A percentile compares a stretch with the other conserved stretches of the same genome.
phyloP scores from a whole-genome alignment of 2,888 invertebrate genomes.

The Synergus japonicus region DNA sequence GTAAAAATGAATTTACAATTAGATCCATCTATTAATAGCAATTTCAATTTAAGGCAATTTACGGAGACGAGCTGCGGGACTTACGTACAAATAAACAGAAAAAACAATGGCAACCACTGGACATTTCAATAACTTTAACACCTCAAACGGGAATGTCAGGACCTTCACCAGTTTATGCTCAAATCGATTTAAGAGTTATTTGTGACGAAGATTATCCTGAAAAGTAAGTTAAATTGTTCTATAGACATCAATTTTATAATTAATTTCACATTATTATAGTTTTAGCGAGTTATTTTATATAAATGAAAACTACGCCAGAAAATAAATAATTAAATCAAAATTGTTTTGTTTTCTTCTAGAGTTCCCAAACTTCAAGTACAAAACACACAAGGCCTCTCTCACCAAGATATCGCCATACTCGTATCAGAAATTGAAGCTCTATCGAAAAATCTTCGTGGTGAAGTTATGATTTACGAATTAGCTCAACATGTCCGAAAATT shows the following conservation, averaged over 20 bases:
- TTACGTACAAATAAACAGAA: conserved; percentile 81
- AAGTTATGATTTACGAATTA: conserved; percentile 92
- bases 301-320: not conserved
- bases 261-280: not conserved
- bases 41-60: conserved; percentile 83
- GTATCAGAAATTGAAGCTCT: conserved; percentile 81
- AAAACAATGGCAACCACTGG: conserved; percentile 86
- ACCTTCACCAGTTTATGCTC: conserved; percentile 83
- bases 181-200: conserved; percentile 86
- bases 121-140: conserved; percentile 85
- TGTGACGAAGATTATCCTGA: conserved; percentile 90
- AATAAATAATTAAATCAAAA: not conserved
- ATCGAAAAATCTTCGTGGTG: conserved; percentile 82
- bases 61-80: conserved; percentile 84
- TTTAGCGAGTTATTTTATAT: not conserved
- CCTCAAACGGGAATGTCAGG: conserved; percentile 88
- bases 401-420: conserved; percentile 82
- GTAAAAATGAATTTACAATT: not conserved
- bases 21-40: conserved; percentile 2
- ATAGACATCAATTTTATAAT: not conserved
- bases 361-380: conserved; percentile 85
- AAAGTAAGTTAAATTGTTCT: conserved; percentile 80
- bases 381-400: conserved; percentile 89
- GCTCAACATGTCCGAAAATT: conserved; percentile 89
- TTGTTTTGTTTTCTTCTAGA: conserved; percentile 76